Conservation (phyloP, 2,797 vertebrate species). For the Paedocypris micromegethes region DNA sequence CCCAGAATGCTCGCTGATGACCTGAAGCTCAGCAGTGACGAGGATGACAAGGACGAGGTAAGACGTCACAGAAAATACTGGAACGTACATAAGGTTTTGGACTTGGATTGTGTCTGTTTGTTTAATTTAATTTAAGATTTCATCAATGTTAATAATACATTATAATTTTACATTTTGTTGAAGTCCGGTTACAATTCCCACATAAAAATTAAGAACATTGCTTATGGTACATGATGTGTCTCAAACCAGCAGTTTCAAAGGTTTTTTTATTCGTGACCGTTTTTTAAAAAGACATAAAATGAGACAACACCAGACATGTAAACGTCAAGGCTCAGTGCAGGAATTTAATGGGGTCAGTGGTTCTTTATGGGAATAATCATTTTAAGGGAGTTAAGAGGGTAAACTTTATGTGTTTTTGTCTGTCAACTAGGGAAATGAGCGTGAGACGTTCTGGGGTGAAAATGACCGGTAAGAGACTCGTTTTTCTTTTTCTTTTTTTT, state of each 20-base stretch:
- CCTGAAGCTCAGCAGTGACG: constrained; percentile 94
- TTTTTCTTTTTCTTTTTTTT: constrained; percentile 19
- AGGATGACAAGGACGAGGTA: constrained; percentile 87
- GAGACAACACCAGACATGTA: neutral
- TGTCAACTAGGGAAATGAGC: constrained; percentile 37
- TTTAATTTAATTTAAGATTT: too few species aligned
- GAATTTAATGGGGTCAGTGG: constrained; percentile 1
- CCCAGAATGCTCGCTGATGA: constrained; percentile 94
- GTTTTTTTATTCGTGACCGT: too few species aligned
- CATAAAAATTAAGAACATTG: too few species aligned
- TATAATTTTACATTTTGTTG: too few species aligned
- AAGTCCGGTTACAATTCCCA: too few species aligned
- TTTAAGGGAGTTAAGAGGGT: neutral
- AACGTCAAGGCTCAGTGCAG: constrained; percentile 10
- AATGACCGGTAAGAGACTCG: constrained; percentile 43
- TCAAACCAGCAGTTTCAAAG: too few species aligned
- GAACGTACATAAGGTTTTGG: too few species aligned
- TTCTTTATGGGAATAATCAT: neutral
- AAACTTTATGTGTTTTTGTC: constrained; percentile 21
- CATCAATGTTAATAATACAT: too few species aligned
- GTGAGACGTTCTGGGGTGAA: constrained; percentile 35
- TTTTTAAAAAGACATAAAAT: constrained; percentile 15
- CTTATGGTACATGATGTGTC: too few species aligned
- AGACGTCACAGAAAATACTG: constrained; percentile 6
- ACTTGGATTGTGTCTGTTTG: too few species aligned